phyloP scores from a whole-genome alignment of 1,140 invertebrate genomes.

The Luehdorfia chinensis region DNA sequence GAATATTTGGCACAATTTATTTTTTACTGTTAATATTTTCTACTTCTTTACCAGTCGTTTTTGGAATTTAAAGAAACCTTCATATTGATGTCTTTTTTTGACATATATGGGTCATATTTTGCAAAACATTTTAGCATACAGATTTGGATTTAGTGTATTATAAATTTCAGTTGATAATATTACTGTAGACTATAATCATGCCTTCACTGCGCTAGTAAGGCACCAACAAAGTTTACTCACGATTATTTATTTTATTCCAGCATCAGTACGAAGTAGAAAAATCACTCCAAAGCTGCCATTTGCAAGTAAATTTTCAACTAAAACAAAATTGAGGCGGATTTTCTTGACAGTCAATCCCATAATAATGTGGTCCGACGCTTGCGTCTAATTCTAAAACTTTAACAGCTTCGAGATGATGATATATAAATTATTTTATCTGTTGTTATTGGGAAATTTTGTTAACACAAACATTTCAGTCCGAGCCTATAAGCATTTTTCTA shows the following conservation, averaged over 20 bases:
- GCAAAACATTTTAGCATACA: no score
- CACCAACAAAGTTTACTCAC: no score
- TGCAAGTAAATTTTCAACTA: constrained; percentile 26
- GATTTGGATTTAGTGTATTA: no score
- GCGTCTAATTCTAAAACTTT: background rate
- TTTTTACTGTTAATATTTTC: constrained; percentile 30
- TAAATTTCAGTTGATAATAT: no score
- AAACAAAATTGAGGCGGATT: constrained; percentile 46
- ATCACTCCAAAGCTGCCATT: constrained; percentile 22
- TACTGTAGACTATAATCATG: no score
- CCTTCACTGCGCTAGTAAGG: no score
- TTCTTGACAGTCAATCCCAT: constrained; percentile 47
- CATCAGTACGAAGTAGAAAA: constrained; percentile 37
- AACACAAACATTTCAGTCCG: constrained; percentile 4
- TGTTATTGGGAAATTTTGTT: no score
- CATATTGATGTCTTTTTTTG: no score
- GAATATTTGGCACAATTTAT: constrained; percentile 69
- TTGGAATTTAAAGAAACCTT: no score
- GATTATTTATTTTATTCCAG: no score
- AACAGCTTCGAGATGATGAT: constrained; percentile 2
- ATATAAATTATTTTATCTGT: constrained; percentile 6
- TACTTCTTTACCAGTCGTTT: constrained; percentile 17
- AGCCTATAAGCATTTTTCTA: constrained; percentile 12
- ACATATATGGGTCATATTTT: no score
- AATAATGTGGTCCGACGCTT: constrained; percentile 28